phyloP scores from a whole-genome alignment of 2,113 vertebrate species.

The Uria aalge region DNA sequence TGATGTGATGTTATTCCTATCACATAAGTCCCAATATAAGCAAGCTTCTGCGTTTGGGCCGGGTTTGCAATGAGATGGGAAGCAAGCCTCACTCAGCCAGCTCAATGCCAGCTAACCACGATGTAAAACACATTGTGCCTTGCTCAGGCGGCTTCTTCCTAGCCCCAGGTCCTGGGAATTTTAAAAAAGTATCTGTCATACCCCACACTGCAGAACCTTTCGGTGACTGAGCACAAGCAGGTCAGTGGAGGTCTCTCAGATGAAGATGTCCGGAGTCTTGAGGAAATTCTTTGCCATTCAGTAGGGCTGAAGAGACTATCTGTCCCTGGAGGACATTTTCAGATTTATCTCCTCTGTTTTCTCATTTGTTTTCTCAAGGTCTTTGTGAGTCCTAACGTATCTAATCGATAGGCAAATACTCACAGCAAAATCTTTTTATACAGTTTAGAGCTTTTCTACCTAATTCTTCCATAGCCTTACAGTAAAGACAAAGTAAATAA shows the following conservation, averaged over 20 bases:
- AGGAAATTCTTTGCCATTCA: not conserved
- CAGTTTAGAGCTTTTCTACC: not conserved
- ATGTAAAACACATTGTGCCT: not conserved
- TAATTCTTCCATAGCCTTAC: not conserved
- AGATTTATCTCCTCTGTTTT: not conserved
- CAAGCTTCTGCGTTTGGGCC: not conserved
- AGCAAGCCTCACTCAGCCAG: not conserved
- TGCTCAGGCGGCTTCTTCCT: not conserved
- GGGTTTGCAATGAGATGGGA: not conserved
- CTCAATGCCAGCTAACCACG: not conserved
- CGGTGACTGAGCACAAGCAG: not conserved
- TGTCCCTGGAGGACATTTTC: not conserved
- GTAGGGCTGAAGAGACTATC: not conserved
- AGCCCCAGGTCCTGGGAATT: not conserved
- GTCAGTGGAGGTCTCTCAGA: not conserved
- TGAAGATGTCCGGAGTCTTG: not conserved
- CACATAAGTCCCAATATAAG: not conserved
- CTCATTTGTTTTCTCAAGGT: not conserved
- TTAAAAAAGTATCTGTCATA: not conserved
- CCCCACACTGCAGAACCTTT: not conserved
- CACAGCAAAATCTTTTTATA: not conserved
- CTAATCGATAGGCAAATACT: not conserved
- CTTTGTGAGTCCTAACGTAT: not conserved
- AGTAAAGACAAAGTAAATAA: not conserved
- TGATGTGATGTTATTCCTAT: not conserved